phyloP scores from a whole-genome alignment of 2,888 invertebrate genomes.

The Eupsilia transversa region DNA sequence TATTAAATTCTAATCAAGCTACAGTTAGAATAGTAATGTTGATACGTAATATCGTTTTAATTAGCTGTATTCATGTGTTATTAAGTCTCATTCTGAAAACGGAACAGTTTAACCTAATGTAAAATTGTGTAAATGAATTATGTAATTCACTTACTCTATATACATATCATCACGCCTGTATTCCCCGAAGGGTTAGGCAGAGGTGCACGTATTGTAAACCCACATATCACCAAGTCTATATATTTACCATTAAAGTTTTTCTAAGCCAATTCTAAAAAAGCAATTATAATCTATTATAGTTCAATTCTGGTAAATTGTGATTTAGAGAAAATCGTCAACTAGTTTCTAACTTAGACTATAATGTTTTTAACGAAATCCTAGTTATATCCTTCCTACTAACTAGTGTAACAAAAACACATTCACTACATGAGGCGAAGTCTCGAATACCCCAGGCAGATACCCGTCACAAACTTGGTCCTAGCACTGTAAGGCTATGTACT shows the following conservation, averaged over 20 bases:
- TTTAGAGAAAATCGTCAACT: not conserved
- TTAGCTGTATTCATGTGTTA: not conserved
- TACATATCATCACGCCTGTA: too few species aligned
- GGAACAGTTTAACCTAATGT: too few species aligned
- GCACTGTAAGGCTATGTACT: constrained; percentile 1
- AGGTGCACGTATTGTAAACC: too few species aligned
- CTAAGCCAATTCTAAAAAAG: not conserved
- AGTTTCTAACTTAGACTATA: not conserved
- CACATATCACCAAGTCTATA: too few species aligned
- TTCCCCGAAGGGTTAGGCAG: too few species aligned
- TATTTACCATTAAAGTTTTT: not conserved
- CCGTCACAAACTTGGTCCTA: constrained; percentile 32
- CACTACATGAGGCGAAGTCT: not conserved
- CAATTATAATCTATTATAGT: too few species aligned
- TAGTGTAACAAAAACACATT: constrained; percentile 10
- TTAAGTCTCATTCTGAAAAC: not conserved
- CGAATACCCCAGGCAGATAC: constrained; percentile 4
- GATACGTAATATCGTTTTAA: constrained; percentile 8
- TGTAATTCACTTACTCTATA: not conserved
- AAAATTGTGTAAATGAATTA: not conserved
- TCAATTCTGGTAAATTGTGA: not conserved
- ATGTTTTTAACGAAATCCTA: not conserved
- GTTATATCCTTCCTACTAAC: not conserved
- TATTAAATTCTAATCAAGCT: constrained; percentile 24
- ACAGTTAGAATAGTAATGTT: constrained; percentile 4